Conservation (phyloP, 2,113 vertebrate species). For the Raja brachyura region DNA sequence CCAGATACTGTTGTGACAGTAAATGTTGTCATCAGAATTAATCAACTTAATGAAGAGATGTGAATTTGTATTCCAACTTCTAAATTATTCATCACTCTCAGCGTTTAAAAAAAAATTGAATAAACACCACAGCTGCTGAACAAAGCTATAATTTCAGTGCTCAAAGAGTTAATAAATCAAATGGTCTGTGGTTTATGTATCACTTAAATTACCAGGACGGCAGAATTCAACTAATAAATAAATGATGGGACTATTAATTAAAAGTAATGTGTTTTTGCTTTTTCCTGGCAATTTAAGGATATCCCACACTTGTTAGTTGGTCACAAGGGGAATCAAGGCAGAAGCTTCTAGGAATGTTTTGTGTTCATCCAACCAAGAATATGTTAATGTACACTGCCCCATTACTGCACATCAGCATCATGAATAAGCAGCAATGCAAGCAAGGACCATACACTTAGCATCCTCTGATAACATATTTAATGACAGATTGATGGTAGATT, state of each 20-base stretch:
- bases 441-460: conserved; percentile 82
- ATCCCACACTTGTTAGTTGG: conserved; percentile 73
- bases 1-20: conserved; percentile 12
- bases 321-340: conserved; percentile 75
- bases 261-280: conserved; percentile 62
- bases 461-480: conserved; percentile 98
- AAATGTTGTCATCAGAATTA: conserved; percentile 30
- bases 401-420: conserved; percentile 90
- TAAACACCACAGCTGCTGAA: conserved; percentile 10
- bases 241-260: conserved; percentile 63
- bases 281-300: conserved; percentile 70
- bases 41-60: conserved; percentile 36
- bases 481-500: conserved; percentile 94
- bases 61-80: conserved; percentile 13
- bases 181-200: conserved; percentile 37
- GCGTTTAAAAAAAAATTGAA: conserved; percentile 30
- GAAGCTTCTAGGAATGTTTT: conserved; percentile 85
- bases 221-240: conserved; percentile 40
- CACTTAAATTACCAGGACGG: conserved; percentile 31
- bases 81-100: conserved; percentile 22
- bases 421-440: conserved; percentile 71
- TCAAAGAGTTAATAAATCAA: conserved; percentile 38
- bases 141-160: conserved; percentile 29
- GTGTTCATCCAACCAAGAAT: conserved; percentile 86
- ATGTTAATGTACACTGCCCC: conserved; percentile 86